phyloP scores from a whole-genome alignment of 2,888 invertebrate genomes.

The Dilophus febrilis region DNA sequence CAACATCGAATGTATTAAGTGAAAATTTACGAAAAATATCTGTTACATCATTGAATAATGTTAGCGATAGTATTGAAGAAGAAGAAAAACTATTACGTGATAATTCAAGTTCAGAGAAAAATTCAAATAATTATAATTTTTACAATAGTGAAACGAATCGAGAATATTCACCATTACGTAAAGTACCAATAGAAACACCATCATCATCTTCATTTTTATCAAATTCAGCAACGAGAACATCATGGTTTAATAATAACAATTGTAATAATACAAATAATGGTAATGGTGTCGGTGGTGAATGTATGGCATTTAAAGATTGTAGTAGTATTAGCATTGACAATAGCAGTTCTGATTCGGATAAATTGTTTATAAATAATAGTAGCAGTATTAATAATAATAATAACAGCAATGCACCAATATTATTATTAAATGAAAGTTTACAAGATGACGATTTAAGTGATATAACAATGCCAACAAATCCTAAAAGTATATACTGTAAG shows the following conservation, averaged over 20 bases:
- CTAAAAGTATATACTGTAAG: conserved; percentile 9
- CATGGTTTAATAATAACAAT: conserved; percentile 21
- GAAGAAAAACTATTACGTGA: conserved; percentile 53
- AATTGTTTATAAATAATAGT: background rate
- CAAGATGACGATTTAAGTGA: conserved; percentile 10
- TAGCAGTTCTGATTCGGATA: conserved; percentile 27
- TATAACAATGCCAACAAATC: conserved; percentile 7
- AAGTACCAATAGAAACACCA: conserved; percentile 15
- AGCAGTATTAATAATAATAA: background rate
- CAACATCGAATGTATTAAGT: background rate
- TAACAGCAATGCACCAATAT: too few species aligned
- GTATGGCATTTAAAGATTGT: conserved; percentile 41
- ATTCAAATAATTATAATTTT: conserved; percentile 14
- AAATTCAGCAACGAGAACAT: conserved; percentile 18
- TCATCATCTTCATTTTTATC: conserved; percentile 22
- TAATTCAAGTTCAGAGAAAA: conserved; percentile 36
- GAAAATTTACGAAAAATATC: background rate
- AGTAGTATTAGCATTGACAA: conserved; percentile 34
- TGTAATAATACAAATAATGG: too few species aligned
- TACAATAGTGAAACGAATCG: background rate
- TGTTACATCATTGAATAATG: conserved; percentile 22
- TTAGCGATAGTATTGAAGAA: conserved; percentile 41
- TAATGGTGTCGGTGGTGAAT: conserved; percentile 38
- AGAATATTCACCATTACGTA: too few species aligned
- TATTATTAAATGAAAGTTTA: background rate